These are phyloP conservation scores for Benthosema pterotum DNA, from an alignment of 2,797 vertebrate genomes.

Conservation along the genomic window DNA sequence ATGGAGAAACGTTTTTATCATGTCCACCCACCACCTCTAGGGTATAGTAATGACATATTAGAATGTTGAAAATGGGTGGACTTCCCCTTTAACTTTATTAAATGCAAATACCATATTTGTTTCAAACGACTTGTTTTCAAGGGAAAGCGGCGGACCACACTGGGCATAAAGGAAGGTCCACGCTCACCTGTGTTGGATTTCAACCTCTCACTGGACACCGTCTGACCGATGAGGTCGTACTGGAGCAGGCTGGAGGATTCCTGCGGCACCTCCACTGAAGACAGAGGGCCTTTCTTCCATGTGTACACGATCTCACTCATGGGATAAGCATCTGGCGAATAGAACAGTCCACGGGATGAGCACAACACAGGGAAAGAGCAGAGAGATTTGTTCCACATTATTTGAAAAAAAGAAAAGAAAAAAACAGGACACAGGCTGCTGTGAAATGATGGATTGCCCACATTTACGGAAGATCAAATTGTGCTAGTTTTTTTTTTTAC, in stretches of 20 bases:
- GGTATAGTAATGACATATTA: too few relatives aligned
- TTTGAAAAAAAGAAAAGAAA: conserved; percentile 5
- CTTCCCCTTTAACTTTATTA: too few relatives aligned
- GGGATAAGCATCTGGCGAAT: conserved; percentile 81
- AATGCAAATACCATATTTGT: too few relatives aligned
- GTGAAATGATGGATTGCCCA: too few relatives aligned
- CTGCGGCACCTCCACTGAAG: conserved; percentile 83
- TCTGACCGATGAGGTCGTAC: conserved; percentile 87
- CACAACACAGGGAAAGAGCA: background rate
- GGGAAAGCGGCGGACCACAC: too few relatives aligned
- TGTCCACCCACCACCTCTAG: too few relatives aligned
- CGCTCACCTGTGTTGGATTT: conserved; percentile 82
- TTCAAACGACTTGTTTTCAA: too few relatives aligned
- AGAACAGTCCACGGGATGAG: background rate
- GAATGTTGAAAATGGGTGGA: too few relatives aligned
- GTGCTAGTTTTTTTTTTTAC: too few relatives aligned
- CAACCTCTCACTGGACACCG: conserved; percentile 82
- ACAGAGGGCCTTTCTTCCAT: conserved; percentile 84
- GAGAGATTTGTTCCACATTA: background rate
- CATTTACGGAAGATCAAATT: too few relatives aligned
- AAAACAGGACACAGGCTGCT: background rate
- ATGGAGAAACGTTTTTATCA: too few relatives aligned
- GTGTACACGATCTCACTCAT: conserved; percentile 87
- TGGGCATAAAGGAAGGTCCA: background rate
- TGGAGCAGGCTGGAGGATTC: conserved; percentile 86